Percentiles rank a stretch among this genome's conserved stretches.
phyloP scores from a whole-genome alignment of 1,140 invertebrate genomes.

The Caligus rogercresseyi region DNA sequence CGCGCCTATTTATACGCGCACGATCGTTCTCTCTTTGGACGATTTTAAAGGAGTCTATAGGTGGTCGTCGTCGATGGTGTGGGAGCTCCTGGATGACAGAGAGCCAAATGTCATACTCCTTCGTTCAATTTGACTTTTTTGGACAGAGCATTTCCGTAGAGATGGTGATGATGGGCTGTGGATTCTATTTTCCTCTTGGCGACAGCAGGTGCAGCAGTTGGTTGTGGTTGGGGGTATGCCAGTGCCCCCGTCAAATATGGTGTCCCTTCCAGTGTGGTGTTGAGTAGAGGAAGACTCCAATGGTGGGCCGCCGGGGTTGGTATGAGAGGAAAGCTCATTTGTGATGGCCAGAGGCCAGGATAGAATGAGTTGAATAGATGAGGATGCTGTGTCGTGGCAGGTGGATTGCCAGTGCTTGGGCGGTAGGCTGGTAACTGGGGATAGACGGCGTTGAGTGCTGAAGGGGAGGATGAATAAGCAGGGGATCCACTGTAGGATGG shows the following conservation, averaged over 20 bases:
- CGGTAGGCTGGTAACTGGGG: not conserved
- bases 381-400: not conserved
- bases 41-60: too few species aligned
- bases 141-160: not conserved
- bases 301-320: not conserved
- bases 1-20: too few species aligned
- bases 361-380: not conserved
- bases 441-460: not conserved
- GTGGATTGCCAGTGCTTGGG: not conserved
- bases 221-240: not conserved
- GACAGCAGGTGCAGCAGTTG: not conserved
- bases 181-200: not conserved
- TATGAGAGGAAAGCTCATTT: not conserved
- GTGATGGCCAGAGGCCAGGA: not conserved
- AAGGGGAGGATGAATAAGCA: too few species aligned
- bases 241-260: not conserved
- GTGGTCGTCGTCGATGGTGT: too few species aligned
- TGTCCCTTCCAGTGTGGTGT: not conserved
- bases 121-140: not conserved
- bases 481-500: not conserved
- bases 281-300: not conserved
- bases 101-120: not conserved
- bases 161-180: too few species aligned
- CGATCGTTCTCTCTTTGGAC: too few species aligned
- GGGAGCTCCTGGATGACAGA: too few species aligned